Evolutionary conservation across 2,797 vertebrate species (phyloP).

Genomic region (Myripristis murdjan): DNA sequence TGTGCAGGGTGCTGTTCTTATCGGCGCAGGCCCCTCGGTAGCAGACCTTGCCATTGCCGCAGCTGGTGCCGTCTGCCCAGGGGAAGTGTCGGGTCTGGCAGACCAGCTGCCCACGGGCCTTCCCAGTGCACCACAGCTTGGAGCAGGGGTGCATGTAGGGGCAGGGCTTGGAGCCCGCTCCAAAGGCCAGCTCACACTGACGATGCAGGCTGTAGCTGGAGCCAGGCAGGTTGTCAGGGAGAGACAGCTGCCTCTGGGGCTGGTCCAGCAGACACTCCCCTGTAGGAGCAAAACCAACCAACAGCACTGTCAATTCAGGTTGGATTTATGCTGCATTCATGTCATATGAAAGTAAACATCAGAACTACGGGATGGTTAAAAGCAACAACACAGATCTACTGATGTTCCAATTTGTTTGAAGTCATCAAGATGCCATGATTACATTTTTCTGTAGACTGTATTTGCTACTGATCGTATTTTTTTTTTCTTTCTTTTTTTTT

Average conservation of each 20-base stretch:
- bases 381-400: too few species aligned
- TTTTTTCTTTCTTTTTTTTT: too few species aligned
- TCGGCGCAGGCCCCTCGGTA: conserved; percentile 89
- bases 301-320: not conserved
- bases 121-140: conserved; percentile 97
- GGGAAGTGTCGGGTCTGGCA: conserved; percentile 98
- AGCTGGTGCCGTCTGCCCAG: conserved; percentile 96
- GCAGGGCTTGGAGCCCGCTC: conserved; percentile 93
- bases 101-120: conserved; percentile 93
- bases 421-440: too few species aligned
- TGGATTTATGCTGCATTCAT: too few species aligned
- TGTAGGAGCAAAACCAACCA: conserved; percentile 64
- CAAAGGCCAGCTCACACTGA: conserved; percentile 96
- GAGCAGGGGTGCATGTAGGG: conserved; percentile 96
- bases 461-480: too few species aligned
- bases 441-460: too few species aligned
- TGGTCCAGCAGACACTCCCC: conserved; percentile 96
- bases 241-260: conserved; percentile 90
- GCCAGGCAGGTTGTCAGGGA: conserved; percentile 92
- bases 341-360: too few species aligned
- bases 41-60: conserved; percentile 90
- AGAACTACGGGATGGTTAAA: too few species aligned
- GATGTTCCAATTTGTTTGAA: too few species aligned
- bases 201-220: conserved; percentile 91
- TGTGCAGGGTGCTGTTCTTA: conserved; percentile 86